Conservation (phyloP, 2,113 vertebrate genomes). For the Piprites chloris region DNA sequence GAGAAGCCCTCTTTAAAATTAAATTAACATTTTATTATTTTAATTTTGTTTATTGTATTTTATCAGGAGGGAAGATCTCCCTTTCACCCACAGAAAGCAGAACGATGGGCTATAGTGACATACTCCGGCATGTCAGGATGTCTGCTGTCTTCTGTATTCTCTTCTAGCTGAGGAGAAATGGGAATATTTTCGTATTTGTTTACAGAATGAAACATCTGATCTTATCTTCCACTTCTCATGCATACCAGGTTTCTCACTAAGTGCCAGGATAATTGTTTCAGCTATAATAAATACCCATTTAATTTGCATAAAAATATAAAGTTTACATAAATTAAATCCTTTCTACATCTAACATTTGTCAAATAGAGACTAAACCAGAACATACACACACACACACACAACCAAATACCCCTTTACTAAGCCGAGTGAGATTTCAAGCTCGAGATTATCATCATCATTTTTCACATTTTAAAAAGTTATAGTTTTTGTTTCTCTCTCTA, state of each 20-base stretch:
- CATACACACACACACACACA: neutral
- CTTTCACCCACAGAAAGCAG: constrained; percentile 43
- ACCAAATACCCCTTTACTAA: constrained; percentile 55
- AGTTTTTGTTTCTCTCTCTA: neutral
- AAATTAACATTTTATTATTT: constrained; percentile 79
- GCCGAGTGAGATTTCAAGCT: constrained; percentile 46
- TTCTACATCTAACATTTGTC: constrained; percentile 69
- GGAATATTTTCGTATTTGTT: constrained; percentile 69
- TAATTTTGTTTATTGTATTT: constrained; percentile 70
- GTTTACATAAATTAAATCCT: constrained; percentile 80
- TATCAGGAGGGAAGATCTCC: constrained; percentile 67
- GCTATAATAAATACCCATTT: constrained; percentile 78
- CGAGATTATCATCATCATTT: constrained; percentile 30
- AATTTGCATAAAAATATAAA: constrained; percentile 81
- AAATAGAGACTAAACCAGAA: constrained; percentile 64
- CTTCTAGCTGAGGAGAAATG: constrained; percentile 46
- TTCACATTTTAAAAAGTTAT: constrained; percentile 41
- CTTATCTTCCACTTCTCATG: constrained; percentile 66
- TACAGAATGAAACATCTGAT: constrained; percentile 61
- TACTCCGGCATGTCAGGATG: constrained; percentile 53
- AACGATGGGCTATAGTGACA: constrained; percentile 44
- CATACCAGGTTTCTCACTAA: constrained; percentile 68
- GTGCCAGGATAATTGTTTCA: constrained; percentile 74
- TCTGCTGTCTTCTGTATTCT: constrained; percentile 1
- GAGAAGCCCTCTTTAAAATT: constrained; percentile 65